These are phyloP conservation scores for Drosophila colorata DNA, from an alignment of 2,888 invertebrate genomes.

Conservation along the genomic window DNA sequence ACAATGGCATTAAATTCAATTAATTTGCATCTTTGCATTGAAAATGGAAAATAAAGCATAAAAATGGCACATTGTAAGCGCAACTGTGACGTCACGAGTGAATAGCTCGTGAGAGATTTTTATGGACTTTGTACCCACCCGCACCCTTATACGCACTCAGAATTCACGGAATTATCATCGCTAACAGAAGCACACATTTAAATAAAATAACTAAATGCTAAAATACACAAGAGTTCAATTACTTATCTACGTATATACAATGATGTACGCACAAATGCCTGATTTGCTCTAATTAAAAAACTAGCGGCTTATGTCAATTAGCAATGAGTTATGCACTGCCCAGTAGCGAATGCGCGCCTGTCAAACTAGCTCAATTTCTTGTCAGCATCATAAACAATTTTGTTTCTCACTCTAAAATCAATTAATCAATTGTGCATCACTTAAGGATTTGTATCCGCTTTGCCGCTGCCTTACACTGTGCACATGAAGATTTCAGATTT, in stretches of 20 bases:
- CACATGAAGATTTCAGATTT: background rate
- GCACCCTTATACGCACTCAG: too few relatives aligned
- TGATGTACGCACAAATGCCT: background rate
- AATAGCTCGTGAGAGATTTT: conserved; percentile 1
- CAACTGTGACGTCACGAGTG: conserved; percentile 18
- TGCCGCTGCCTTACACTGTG: background rate
- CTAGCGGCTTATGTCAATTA: background rate
- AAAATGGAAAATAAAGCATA: background rate
- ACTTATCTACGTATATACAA: too few relatives aligned
- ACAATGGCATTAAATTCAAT: conserved; percentile 2
- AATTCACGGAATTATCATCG: background rate
- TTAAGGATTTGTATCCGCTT: background rate
- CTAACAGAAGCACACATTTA: background rate
- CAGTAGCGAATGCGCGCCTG: background rate
- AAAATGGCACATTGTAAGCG: background rate
- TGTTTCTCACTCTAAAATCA: background rate
- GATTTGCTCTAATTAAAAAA: background rate
- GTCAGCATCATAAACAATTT: background rate
- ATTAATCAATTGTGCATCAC: background rate
- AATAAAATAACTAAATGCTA: background rate
- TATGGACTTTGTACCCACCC: conserved; percentile 13
- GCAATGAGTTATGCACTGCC: background rate
- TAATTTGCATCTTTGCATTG: conserved; percentile 5
- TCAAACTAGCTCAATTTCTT: background rate
- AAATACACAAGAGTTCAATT: background rate